Percentiles rank a stretch among this genome's conserved stretches.
phyloP scores from a whole-genome alignment of 2,113 vertebrate species.

The Chionomys nivalis region DNA sequence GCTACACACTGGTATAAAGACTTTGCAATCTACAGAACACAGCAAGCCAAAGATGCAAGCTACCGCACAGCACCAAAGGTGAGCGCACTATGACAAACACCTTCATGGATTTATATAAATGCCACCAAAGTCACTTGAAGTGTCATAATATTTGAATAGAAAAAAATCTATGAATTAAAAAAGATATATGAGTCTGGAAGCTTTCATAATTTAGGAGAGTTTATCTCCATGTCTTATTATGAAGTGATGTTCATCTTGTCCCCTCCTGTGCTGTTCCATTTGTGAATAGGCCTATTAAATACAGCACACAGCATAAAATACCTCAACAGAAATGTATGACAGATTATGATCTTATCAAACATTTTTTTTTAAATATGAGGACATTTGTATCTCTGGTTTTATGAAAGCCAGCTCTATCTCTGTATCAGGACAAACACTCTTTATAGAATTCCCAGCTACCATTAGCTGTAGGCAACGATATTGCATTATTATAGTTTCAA shows the following conservation, averaged over 20 bases:
- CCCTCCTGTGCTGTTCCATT: constrained; percentile 56
- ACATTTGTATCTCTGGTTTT: constrained; percentile 65
- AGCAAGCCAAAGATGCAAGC: constrained; percentile 76
- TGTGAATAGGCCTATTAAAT: constrained; percentile 76
- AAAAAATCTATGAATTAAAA: constrained; percentile 79
- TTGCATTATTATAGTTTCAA: constrained; percentile 71
- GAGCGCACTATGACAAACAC: constrained; percentile 78
- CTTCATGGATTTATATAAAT: constrained; percentile 81
- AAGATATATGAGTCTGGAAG: constrained; percentile 62
- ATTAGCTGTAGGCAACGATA: constrained; percentile 23
- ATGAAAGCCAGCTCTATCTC: constrained; percentile 73
- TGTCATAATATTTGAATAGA: constrained; percentile 78
- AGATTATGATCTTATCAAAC: constrained; percentile 73
- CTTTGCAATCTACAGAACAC: constrained; percentile 58
- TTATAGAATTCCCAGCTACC: neutral
- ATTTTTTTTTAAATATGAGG: constrained; percentile 72
- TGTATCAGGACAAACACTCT: constrained; percentile 43
- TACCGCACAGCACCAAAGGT: constrained; percentile 77
- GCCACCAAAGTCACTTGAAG: constrained; percentile 82
- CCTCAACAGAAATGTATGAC: constrained; percentile 51
- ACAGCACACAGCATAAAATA: constrained; percentile 56
- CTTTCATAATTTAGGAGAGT: constrained; percentile 75
- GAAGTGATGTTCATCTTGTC: constrained; percentile 42
- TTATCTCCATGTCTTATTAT: constrained; percentile 68
- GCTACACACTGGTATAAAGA: constrained; percentile 75